Base-by-base conservation (phyloP, 2,113 vertebrate species). In the Lamprotornis superbus region DNA sequence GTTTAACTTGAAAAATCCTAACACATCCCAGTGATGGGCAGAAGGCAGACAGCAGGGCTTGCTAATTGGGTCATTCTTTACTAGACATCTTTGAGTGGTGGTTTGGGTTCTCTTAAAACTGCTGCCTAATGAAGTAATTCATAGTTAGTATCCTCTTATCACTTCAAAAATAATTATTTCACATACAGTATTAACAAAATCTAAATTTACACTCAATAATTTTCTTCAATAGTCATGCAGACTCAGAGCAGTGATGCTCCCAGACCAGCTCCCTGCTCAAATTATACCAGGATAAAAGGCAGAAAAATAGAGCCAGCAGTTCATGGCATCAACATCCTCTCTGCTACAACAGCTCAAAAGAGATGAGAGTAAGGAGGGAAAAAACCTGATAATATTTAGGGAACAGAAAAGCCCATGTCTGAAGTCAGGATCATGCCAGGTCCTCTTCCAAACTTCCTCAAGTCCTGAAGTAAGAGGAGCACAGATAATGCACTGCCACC, bases 11-110 rank as follows among this genome's bases (percentile, higher is more conserved):
- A 75, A 78, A 85, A 81, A 28, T 33, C 27, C 39, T 37, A 79
- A 53, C 12, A 1, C 5, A 3, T 93, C 71, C 73, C 74, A 52
- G 64, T 3, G 78, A 80, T 5, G 31, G 40, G 37, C 21, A 53
- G 33, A 25, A 89, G 1, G 23, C 57, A 88, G 89, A 35, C 49
- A 80, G 39, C 64, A 87, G 57, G 22, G 30, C 64, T 93, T 89
- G 69, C 74, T 95, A 94, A 96, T 64, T 94, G 85, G 95, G 86
- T 92, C 77, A 85, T 91, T 87, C 83, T 71, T 95, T 44, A 84
- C 60, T 24, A 90, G 71, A 81, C n/a, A 40, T 81, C 83, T 85
- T 65, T 80, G 81, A 95, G 42, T 60, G 73, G 50, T 83, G 64
- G 3, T 89, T 68, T 92, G 87, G 74, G 85, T 87, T 92, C 80